phyloP scores from a whole-genome alignment of 2,113 vertebrate genomes.

The Eulemur rufifrons region DNA sequence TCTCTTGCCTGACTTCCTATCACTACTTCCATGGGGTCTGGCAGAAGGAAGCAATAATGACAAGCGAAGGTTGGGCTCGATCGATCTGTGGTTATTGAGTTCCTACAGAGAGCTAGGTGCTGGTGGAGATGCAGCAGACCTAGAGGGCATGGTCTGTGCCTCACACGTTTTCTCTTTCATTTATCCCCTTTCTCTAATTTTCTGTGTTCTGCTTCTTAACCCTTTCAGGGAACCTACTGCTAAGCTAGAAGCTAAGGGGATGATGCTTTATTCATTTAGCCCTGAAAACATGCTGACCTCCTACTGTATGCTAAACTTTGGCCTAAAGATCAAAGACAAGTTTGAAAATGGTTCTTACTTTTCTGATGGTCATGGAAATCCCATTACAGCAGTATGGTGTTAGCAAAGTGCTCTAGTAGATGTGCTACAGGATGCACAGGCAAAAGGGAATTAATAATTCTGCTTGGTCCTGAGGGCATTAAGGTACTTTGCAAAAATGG shows the following conservation, averaged over 20 bases:
- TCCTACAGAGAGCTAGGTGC: neutral
- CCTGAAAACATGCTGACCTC: neutral
- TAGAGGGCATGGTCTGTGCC: neutral
- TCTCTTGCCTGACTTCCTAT: neutral
- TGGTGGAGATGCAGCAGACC: neutral
- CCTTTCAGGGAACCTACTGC: neutral
- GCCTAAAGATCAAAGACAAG: neutral
- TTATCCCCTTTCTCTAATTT: neutral
- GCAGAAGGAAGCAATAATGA: constrained; percentile 13
- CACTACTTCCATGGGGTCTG: neutral
- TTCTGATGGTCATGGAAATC: neutral
- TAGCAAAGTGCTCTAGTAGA: neutral
- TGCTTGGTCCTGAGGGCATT: neutral
- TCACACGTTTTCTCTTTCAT: neutral
- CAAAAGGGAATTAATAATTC: neutral
- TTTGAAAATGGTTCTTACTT: neutral
- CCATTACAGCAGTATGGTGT: too few species aligned
- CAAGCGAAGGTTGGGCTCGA: neutral
- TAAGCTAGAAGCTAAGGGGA: neutral
- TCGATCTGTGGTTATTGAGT: constrained; percentile 40
- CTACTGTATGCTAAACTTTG: neutral
- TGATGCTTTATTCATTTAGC: neutral
- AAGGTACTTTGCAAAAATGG: neutral
- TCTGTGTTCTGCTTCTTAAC: constrained; percentile 12
- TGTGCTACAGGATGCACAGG: neutral